phyloP scores from a whole-genome alignment of 2,113 vertebrate species.

The Datnioides undecimradiatus region DNA sequence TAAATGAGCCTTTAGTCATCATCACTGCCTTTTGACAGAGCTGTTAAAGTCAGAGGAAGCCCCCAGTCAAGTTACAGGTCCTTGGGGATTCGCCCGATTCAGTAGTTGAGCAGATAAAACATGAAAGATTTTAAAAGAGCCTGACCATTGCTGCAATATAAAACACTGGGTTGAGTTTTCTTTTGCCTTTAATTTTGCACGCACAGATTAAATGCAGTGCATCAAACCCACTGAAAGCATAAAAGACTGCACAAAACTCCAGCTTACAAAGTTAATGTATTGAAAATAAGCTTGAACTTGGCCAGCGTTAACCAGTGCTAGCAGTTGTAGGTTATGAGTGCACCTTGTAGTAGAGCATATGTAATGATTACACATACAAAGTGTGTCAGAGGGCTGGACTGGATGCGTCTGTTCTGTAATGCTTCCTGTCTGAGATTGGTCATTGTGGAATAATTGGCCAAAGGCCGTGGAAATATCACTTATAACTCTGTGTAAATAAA shows the following conservation, averaged over 20 bases:
- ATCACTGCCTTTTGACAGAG: background rate
- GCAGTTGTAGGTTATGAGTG: background rate
- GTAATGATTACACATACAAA: slow-evolving; percentile 56
- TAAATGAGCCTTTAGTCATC: slow-evolving; percentile 6
- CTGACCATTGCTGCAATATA: background rate
- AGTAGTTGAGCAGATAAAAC: background rate
- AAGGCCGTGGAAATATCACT: background rate
- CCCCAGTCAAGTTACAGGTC: background rate
- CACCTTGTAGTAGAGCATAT: background rate
- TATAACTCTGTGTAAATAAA: background rate
- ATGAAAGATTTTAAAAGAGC: no score
- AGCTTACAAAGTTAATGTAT: background rate
- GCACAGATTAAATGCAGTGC: background rate
- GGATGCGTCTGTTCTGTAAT: slow-evolving; percentile 6
- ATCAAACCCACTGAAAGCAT: background rate
- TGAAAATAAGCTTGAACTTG: background rate
- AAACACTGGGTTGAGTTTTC: background rate
- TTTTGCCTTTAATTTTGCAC: background rate
- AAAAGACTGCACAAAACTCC: background rate
- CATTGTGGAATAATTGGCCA: background rate
- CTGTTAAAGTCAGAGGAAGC: background rate
- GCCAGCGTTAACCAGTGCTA: slow-evolving; percentile 46
- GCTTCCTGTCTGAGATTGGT: background rate
- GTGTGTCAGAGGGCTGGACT: background rate
- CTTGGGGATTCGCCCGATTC: background rate